A percentile compares a stretch with the other conserved stretches of the same genome.
These are phyloP conservation scores for Meteorus colon DNA, from an alignment of 2,888 invertebrate genomes.

Conservation along the genomic window DNA sequence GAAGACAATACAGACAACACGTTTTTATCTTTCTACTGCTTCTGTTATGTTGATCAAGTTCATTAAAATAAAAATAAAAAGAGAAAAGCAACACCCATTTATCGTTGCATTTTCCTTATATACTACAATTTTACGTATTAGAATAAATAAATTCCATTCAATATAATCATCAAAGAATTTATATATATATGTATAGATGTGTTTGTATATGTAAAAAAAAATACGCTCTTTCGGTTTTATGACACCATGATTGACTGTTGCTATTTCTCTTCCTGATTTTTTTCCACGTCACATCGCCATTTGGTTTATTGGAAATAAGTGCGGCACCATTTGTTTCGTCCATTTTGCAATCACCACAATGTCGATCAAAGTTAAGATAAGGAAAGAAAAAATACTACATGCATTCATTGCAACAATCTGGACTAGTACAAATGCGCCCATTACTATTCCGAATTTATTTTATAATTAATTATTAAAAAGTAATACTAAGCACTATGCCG, in stretches of 20 bases:
- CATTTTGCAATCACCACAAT: background rate
- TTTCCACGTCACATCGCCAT: background rate
- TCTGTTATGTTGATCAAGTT: conserved; percentile 40
- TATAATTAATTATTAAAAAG: conserved; percentile 36
- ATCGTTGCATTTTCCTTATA: conserved; percentile 39
- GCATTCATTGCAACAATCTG: conserved; percentile 53
- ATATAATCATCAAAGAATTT: conserved; percentile 25
- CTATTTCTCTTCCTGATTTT: background rate
- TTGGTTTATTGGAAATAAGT: conserved; percentile 13
- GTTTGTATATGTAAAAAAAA: conserved; percentile 15
- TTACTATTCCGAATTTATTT: conserved; percentile 40
- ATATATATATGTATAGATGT: conserved; percentile 4
- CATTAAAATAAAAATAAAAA: conserved; percentile 33
- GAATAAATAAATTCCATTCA: conserved; percentile 41
- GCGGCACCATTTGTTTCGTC: conserved; percentile 40
- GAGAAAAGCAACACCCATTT: conserved; percentile 45
- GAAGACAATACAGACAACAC: conserved; percentile 27
- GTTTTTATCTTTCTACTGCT: background rate
- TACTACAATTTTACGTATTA: conserved; percentile 41
- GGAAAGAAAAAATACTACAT: conserved; percentile 8
- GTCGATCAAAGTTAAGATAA: background rate
- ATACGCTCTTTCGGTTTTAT: conserved; percentile 27
- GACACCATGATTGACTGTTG: conserved; percentile 37
- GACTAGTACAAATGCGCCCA: conserved; percentile 38
- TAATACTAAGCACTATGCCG: conserved; percentile 49